phyloP scores from a whole-genome alignment of 1,140 invertebrate genomes.

The Harpegnathos saltator region DNA sequence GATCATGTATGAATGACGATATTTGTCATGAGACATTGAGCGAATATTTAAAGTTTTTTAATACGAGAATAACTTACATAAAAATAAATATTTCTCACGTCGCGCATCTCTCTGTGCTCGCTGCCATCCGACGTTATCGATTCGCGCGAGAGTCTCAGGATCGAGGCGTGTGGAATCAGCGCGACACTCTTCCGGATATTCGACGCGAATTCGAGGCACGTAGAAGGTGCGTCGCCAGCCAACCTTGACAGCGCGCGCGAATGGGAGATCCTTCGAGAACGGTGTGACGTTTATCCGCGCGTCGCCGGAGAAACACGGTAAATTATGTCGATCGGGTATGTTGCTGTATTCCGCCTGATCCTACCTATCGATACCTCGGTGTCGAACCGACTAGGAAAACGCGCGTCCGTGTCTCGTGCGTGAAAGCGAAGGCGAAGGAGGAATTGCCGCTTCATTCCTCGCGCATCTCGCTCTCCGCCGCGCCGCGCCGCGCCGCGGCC shows the following conservation, averaged over 20 bases:
- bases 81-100: slow-evolving; percentile 18
- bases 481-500: too few species aligned
- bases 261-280: slow-evolving; percentile 68
- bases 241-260: slow-evolving; percentile 71
- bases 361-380: slow-evolving; percentile 44
- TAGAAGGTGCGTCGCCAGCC: slow-evolving; percentile 63
- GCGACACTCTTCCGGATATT: slow-evolving; percentile 54
- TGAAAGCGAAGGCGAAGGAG: slow-evolving; percentile 25
- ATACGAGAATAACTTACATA: slow-evolving; percentile 22
- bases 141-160: slow-evolving; percentile 24
- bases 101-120: too few species aligned
- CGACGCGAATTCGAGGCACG: slow-evolving; percentile 67
- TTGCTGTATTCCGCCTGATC: slow-evolving; percentile 59
- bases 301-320: slow-evolving; percentile 64
- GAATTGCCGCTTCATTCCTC: slow-evolving; percentile 42
- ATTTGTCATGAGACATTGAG: neutral
- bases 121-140: neutral
- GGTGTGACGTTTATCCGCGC: slow-evolving; percentile 70
- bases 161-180: slow-evolving; percentile 52
- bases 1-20: too few species aligned
- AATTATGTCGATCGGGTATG: slow-evolving; percentile 67
- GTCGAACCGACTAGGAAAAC: slow-evolving; percentile 40
- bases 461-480: slow-evolving; percentile 43
- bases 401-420: slow-evolving; percentile 42
- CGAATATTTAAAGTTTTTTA: slow-evolving; percentile 22